Evolutionary conservation across 1,140 invertebrate species (phyloP).

Genomic region (Scaptodrosophila lebanonensis): DNA sequence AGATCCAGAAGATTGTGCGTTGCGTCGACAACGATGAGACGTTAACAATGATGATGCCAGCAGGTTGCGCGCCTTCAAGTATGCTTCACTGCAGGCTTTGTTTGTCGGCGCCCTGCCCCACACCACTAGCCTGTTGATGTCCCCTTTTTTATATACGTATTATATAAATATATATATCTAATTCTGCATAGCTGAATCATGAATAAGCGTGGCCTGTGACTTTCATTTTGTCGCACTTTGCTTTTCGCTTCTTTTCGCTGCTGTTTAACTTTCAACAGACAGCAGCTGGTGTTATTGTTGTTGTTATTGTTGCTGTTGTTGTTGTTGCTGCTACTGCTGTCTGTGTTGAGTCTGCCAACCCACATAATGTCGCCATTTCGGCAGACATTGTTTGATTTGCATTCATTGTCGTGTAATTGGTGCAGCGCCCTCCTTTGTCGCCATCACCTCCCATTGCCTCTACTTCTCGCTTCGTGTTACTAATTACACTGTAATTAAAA

Average conservation of each 20-base stretch:
- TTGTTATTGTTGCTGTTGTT: constrained; percentile 19
- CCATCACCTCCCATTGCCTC: neutral
- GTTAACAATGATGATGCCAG: constrained; percentile 24
- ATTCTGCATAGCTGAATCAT: neutral
- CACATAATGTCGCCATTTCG: constrained; percentile 62
- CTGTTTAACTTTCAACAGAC: neutral
- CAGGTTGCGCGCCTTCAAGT: constrained; percentile 4
- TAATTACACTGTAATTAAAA: constrained; percentile 75
- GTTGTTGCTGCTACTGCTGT: constrained; percentile 19
- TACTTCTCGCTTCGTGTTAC: constrained; percentile 44
- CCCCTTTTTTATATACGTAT: constrained; percentile 16
- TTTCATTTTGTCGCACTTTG: constrained; percentile 19
- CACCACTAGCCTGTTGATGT: constrained; percentile 37
- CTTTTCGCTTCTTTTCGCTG: constrained; percentile 15
- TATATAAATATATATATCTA: too few species aligned
- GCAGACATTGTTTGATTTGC: constrained; percentile 71
- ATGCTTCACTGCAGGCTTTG: constrained; percentile 59
- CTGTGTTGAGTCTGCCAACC: constrained; percentile 26
- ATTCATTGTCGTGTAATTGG: constrained; percentile 68
- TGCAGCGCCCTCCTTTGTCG: constrained; percentile 30
- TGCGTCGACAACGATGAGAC: constrained; percentile 20
- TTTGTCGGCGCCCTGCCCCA: constrained; percentile 43
- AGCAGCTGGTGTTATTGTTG: neutral
- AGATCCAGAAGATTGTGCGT: constrained; percentile 64
- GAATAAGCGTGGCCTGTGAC: constrained; percentile 4